Evolutionary conservation across 2,888 invertebrate species (phyloP).

Genomic region (Ypsolopha scabrella): DNA sequence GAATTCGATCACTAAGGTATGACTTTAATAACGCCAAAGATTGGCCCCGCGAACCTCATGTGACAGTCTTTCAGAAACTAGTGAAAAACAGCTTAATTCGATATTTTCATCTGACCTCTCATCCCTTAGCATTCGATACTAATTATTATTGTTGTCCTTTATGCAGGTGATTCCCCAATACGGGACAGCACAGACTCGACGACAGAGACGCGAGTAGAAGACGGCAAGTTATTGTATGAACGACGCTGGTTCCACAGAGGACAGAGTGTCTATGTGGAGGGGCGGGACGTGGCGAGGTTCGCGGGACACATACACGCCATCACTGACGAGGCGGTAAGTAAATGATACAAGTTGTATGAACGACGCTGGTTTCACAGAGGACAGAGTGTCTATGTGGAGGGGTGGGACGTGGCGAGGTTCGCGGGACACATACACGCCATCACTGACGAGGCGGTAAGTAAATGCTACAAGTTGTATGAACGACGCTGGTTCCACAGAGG

Average conservation of each 20-base stretch:
- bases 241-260: constrained; percentile 96
- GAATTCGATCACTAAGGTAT: no score
- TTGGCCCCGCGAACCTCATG: no score
- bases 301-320: constrained; percentile 93
- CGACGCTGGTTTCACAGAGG: constrained; percentile 96
- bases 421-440: constrained; percentile 93
- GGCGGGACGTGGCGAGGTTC: constrained; percentile 86
- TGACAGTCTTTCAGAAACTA: no score
- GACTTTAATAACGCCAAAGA: no score
- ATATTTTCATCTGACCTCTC: no score
- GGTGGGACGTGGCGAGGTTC: constrained; percentile 86
- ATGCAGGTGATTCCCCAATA: constrained; percentile 51
- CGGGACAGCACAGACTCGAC: constrained; percentile 45
- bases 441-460: constrained; percentile 86
- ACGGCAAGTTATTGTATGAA: constrained; percentile 94
- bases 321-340: constrained; percentile 86
- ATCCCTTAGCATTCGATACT: no score
- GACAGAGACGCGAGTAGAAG: constrained; percentile 91
- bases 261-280: constrained; percentile 92
- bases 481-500: constrained; percentile 96
- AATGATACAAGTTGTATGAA: constrained; percentile 75
- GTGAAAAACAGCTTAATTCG: no score
- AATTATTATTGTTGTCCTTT: constrained; percentile 8
- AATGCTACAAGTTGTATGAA: constrained; percentile 81
- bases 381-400: constrained; percentile 92